Conservation (phyloP, 2,113 vertebrate species). For the Scalopus aquaticus region DNA sequence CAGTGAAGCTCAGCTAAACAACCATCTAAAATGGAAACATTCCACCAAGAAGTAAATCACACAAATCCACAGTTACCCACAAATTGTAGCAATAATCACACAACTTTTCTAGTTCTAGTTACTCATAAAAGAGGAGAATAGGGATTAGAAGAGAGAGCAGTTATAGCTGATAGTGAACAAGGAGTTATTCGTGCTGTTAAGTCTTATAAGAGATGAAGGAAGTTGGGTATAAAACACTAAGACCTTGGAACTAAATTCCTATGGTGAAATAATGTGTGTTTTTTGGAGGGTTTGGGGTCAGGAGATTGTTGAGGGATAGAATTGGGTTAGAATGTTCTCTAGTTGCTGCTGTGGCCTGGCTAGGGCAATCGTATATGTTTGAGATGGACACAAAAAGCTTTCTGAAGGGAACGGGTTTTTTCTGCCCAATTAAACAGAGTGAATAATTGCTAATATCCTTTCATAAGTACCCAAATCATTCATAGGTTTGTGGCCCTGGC, state of each 20-base stretch:
- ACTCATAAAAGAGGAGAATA: not conserved
- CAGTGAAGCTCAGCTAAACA: not conserved
- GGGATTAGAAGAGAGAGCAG: not conserved
- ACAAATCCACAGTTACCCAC: not conserved
- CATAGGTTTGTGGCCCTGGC: not conserved
- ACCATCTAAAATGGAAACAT: not conserved
- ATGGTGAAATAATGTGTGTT: not conserved
- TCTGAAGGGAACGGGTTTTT: not conserved
- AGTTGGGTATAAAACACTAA: not conserved
- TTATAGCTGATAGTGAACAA: not conserved
- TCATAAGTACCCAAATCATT: not conserved
- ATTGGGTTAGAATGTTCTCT: not conserved
- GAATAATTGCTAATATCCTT: not conserved
- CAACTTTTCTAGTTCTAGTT: not conserved
- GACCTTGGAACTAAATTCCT: not conserved
- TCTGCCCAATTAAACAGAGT: not conserved
- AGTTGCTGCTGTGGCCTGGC: not conserved
- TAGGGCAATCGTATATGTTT: not conserved
- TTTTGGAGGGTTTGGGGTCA: too few relatives aligned
- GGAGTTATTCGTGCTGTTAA: not conserved
- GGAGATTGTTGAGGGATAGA: not conserved
- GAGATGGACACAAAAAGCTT: not conserved
- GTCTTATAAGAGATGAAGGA: not conserved
- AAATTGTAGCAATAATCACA: not conserved
- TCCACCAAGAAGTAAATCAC: not conserved